Base-by-base conservation (phyloP, 2,888 invertebrate species). In the Temnothorax ravouxi region DNA sequence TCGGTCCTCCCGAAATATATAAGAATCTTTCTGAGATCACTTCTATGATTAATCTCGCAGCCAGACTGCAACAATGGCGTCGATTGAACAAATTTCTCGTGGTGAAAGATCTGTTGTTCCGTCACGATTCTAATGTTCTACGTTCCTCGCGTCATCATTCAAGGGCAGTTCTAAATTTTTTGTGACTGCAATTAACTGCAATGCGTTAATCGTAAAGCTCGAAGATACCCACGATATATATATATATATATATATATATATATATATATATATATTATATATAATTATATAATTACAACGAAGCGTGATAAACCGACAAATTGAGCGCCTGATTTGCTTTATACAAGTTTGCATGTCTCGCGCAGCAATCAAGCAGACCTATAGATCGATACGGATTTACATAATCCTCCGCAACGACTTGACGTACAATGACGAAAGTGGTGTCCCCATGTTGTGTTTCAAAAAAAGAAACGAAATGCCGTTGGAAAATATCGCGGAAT, bases 371-470 rank as follows among this genome's bases (percentile, higher is more conserved):
- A 50, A 47, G 34, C 47, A 66, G 38, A 54, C 52, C 59, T 79
- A 54, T 71, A 62, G 38, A 61, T 74, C 38, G 52, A 44, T 18
- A 62, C 11, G 11, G 38, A 71, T 71, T 25, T 11, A 47, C 15
- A 5, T 52, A 54, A 75, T 52, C 18, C 61, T 67, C 54, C 64
- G 50, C 74, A 29, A 47, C 56, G 67, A 85, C 34, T 62, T 69
- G 62, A 83, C 61, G 62, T 79, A 77, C 69, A 79, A 61, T 71
- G 67, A 79, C 21, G 47, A 69, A 79, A 29, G 41, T 3, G 74
- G 4, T 74, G 38, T 6, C 1, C 3, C 18, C 50, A 38, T 34
- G 34, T 50, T 61, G 21, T 34, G 25, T 76, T 52, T 76, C 18
- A 3, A 41, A 13, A 44, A 59, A 44, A 69, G 2, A 47, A 34